Evolutionary conservation across 2,113 vertebrate genomes (phyloP).

Genomic region (Vanacampus margaritifer): DNA sequence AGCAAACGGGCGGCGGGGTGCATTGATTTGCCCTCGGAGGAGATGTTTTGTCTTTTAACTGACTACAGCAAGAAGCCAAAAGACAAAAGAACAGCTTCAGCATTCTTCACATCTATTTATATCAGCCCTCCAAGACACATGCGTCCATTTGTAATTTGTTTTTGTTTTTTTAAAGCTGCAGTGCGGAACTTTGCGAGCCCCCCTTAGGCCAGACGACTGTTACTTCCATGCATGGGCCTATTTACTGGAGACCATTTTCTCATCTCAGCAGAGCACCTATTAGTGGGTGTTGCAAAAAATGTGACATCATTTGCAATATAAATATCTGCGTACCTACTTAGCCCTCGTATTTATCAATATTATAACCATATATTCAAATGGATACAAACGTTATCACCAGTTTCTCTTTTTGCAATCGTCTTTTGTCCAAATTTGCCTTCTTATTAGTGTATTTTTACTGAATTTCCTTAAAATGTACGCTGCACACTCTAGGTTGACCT

Average conservation of each 20-base stretch:
- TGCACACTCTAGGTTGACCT: too few relatives aligned
- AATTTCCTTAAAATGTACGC: too few relatives aligned
- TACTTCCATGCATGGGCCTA: not conserved
- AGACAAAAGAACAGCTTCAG: constrained; percentile 17
- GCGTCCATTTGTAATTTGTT: constrained; percentile 25
- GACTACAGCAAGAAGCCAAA: constrained; percentile 9
- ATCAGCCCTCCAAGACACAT: constrained; percentile 8
- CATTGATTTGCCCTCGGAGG: constrained; percentile 4
- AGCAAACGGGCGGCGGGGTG: constrained; percentile 7
- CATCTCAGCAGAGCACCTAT: not conserved
- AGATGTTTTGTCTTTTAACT: not conserved
- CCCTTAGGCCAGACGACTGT: not conserved
- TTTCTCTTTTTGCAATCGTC: too few relatives aligned
- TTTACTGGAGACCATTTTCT: not conserved
- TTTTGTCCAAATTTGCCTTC: too few relatives aligned
- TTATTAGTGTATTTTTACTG: too few relatives aligned
- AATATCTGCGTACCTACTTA: too few relatives aligned
- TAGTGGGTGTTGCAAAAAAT: not conserved
- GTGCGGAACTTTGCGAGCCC: constrained; percentile 2
- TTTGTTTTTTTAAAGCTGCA: constrained; percentile 1
- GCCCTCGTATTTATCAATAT: too few relatives aligned
- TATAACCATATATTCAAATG: too few relatives aligned
- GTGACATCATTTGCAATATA: too few relatives aligned
- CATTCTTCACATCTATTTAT: constrained; percentile 17
- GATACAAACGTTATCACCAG: too few relatives aligned